phyloP scores from a whole-genome alignment of 1,140 invertebrate species.

The Coelopa frigida region DNA sequence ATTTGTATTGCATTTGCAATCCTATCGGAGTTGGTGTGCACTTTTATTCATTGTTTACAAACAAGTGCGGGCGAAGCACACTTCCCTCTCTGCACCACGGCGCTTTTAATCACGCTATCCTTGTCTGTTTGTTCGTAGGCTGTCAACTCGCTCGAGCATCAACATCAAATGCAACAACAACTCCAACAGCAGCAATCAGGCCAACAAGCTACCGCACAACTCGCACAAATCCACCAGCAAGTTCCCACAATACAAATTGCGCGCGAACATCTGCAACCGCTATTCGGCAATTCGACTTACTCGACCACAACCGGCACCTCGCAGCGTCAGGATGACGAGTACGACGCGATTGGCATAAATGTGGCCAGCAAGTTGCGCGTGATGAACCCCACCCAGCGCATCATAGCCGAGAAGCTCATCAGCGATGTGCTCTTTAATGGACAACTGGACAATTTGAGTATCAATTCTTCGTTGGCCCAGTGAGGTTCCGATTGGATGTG shows the following conservation, averaged over 20 bases:
- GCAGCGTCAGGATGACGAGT: constrained; percentile 32
- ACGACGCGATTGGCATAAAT: constrained; percentile 43
- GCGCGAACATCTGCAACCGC: constrained; percentile 35
- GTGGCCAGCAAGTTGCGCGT: constrained; percentile 44
- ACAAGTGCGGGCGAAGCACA: accelerated
- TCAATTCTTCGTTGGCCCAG: constrained; percentile 32
- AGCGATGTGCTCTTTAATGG: constrained; percentile 46
- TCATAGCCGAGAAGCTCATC: constrained; percentile 45
- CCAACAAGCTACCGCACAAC: constrained; percentile 20
- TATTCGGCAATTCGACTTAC: constrained; percentile 27
- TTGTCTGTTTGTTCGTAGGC: constrained; percentile 22
- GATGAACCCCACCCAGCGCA: constrained; percentile 43
- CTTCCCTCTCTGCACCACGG: neutral
- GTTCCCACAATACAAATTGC: constrained; percentile 40
- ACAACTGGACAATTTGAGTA: constrained; percentile 40
- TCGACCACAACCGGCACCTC: constrained; percentile 27
- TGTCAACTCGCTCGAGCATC: constrained; percentile 38
- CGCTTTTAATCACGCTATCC: neutral
- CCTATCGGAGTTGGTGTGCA: too few relatives aligned
- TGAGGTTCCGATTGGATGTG: constrained; percentile 13
- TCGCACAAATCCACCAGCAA: constrained; percentile 22
- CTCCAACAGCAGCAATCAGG: constrained; percentile 20
- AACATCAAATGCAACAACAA: constrained; percentile 37
- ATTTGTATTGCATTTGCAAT: too few relatives aligned
- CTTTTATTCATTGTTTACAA: too few relatives aligned